Base-by-base conservation (phyloP, 30 jellyfish, hydroid and myxozoan species). In the Turritopsis rubra region DNA sequence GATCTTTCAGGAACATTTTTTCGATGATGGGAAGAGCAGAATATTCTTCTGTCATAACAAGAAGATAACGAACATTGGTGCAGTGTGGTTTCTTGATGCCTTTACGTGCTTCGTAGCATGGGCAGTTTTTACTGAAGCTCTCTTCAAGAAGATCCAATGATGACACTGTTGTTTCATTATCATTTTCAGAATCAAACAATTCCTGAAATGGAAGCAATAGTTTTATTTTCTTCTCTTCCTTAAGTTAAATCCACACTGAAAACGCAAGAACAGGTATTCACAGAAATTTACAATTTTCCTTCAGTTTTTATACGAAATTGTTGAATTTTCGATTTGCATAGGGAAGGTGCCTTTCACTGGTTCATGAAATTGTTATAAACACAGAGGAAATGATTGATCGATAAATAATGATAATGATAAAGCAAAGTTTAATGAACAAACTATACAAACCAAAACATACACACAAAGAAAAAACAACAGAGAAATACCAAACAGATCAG, bases 1-100 rank as follows among this genome's bases (percentile, higher is more conserved):
- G 21, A n/a, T 84, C 95, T 30, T 85, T 81, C 20, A 86, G 88
- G 25, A 75, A 85, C 65, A 21, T 76, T 65, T 85, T 75, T 79
- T 85, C 96, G 8, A 89, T 87, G 16, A 85, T 89, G n/a, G 91
- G 88, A 41, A 89, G 66, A 21, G 96, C 96, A 3, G 96, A 87
- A 81, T 79, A 85, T 54, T 89, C 85, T 52, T 89, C 95, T 7
- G 96, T 89, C 95, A 89, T 81, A 27, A 89, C 77, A 52, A 89
- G 79, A 3, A 89, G 76, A 75, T 89, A 89, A 22, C 96, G 85
- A 25, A 86, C 78, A 66, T 81, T 86, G 53, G 54, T 3, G 65
- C 87, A 80, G 7, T 52, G 85, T 53, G 25, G 20, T 70, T 80
- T 80, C 54, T 65, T 26, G 52, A 5, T 27, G 25, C 27, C 53